These are phyloP conservation scores for Callimorpha dominula DNA, from an alignment of 2,888 invertebrate genomes.

Conservation along the genomic window DNA sequence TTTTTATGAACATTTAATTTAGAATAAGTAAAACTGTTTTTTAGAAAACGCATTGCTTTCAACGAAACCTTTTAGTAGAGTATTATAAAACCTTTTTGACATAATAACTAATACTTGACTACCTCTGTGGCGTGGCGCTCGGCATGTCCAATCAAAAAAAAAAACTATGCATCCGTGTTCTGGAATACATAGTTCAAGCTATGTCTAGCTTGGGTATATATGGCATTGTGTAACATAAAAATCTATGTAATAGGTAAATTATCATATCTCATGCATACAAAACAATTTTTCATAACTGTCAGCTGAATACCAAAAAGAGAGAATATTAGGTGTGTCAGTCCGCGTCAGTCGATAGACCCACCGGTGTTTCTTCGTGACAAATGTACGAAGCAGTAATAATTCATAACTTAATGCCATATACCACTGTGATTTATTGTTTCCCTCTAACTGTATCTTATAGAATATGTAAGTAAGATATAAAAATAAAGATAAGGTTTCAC, in stretches of 20 bases:
- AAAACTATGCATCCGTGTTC: too few species aligned
- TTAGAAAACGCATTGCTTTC: too few species aligned
- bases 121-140: too few species aligned
- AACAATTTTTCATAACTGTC: neutral
- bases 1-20: too few species aligned
- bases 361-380: slow-evolving; percentile 19
- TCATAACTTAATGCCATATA: slow-evolving; percentile 30
- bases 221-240: too few species aligned
- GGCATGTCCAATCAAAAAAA: too few species aligned
- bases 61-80: too few species aligned
- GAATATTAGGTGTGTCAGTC: neutral
- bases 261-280: neutral
- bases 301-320: neutral
- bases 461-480: neutral
- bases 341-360: slow-evolving; percentile 8
- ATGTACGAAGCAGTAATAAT: slow-evolving; percentile 34
- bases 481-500: neutral
- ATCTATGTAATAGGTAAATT: neutral
- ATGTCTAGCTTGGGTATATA: too few species aligned
- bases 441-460: neutral
- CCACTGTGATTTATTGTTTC: slow-evolving; percentile 28
- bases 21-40: too few species aligned
- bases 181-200: too few species aligned
- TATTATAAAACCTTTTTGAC: too few species aligned
- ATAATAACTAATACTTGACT: too few species aligned